These are phyloP conservation scores for Aphelenchoides bicaudatus DNA, from an alignment of 2,888 invertebrate genomes.

Conservation along the genomic window DNA sequence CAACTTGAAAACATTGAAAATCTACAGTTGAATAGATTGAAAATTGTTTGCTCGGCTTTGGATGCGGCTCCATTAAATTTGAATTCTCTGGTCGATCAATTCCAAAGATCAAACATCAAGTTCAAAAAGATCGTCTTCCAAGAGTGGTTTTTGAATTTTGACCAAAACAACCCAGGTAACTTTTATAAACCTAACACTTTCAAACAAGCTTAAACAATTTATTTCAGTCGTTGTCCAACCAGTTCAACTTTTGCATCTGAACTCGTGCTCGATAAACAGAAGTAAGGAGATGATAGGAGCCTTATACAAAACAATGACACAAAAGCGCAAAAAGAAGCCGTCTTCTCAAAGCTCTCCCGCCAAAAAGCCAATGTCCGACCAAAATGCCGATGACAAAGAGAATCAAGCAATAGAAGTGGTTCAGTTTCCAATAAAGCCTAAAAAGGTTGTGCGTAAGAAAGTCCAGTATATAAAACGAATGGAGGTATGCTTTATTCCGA, in stretches of 20 bases:
- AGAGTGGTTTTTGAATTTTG: not conserved
- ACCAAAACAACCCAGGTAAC: not conserved
- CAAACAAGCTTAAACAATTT: not conserved
- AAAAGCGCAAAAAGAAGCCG: not conserved
- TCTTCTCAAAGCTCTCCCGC: too few relatives aligned
- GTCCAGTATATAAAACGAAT: not conserved
- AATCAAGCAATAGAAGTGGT: not conserved
- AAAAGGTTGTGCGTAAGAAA: not conserved
- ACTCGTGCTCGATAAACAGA: slow-evolving; percentile 15
- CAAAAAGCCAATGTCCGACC: too few relatives aligned
- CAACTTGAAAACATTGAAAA: slow-evolving; percentile 15
- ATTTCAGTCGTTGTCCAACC: slow-evolving; percentile 10
- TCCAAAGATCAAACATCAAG: slow-evolving; percentile 10
- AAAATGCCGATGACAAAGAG: not conserved
- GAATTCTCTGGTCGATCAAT: slow-evolving; percentile 15
- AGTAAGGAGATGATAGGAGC: slow-evolving; percentile 10
- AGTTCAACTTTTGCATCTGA: not conserved
- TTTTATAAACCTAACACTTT: not conserved
- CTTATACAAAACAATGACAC: slow-evolving; percentile 10
- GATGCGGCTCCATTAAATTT: slow-evolving; percentile 21
- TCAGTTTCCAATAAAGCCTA: not conserved
- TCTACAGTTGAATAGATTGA: slow-evolving; percentile 22
- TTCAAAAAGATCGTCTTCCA: slow-evolving; percentile 25
- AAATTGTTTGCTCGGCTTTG: slow-evolving; percentile 25
- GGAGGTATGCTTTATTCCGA: too few relatives aligned